phyloP scores from a whole-genome alignment of 2,797 vertebrate species.

The Pseudomugil gertrudae region DNA sequence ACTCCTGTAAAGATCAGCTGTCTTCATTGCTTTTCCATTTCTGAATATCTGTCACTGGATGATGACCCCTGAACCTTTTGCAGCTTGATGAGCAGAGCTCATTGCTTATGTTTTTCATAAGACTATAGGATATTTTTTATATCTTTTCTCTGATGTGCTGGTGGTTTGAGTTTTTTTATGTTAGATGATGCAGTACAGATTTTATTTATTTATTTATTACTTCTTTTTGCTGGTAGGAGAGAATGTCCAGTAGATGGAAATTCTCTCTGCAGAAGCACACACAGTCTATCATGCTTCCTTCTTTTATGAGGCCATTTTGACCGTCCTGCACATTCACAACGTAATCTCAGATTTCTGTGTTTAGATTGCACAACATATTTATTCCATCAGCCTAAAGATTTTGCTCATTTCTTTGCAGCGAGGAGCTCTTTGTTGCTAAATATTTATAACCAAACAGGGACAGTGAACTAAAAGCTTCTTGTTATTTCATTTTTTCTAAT shows the following conservation, averaged over 20 bases:
- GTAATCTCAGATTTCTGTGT: neutral
- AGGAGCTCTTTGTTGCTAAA: neutral
- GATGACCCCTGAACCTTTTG: no score
- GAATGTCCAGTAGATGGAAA: neutral
- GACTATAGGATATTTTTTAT: no score
- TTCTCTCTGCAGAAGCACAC: neutral
- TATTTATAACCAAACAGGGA: neutral
- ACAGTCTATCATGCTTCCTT: neutral
- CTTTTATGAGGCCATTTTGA: neutral
- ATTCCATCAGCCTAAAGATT: neutral
- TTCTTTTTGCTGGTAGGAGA: neutral
- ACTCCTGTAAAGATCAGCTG: no score
- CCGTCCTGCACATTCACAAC: neutral
- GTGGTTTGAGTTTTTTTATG: no score
- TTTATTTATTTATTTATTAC: neutral
- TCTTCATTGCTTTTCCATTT: no score
- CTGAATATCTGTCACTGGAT: no score
- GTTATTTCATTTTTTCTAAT: no score
- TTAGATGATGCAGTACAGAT: neutral
- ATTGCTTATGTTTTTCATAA: no score
- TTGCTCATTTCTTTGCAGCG: neutral
- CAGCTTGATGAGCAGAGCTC: no score
- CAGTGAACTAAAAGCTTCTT: neutral
- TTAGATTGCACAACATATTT: neutral
- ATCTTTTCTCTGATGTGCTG: no score